phyloP scores from a whole-genome alignment of 2,113 vertebrate genomes.

The Ceuthmochares aereus region DNA sequence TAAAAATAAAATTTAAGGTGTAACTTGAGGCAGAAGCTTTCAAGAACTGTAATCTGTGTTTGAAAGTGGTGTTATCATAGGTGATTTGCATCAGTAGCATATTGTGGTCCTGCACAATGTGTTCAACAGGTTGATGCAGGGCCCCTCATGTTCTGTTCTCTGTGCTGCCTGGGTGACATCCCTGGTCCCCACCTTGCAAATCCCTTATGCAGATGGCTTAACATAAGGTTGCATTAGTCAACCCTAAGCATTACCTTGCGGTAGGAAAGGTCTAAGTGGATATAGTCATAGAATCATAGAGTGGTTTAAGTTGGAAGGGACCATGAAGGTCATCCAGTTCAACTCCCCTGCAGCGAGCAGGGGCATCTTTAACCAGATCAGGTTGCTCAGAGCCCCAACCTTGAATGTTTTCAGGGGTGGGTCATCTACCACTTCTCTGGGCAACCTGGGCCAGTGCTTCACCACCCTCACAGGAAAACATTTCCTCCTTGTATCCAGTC shows the following conservation, averaged over 20 bases:
- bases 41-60: slow-evolving; percentile 19
- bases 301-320: no score
- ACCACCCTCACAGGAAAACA: no score
- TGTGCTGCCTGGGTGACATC: background rate
- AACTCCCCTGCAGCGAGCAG: no score
- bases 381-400: no score
- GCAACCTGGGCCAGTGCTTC: no score
- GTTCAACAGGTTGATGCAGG: background rate
- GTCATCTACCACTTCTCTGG: no score
- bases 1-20: slow-evolving; percentile 12
- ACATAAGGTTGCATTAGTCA: background rate
- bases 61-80: background rate
- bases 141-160: background rate
- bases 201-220: background rate
- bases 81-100: background rate
- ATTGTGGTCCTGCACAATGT: background rate
- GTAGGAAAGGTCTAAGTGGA: background rate
- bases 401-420: no score
- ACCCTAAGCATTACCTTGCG: background rate
- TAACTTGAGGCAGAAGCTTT: slow-evolving; percentile 31
- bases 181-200: background rate
- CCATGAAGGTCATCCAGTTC: no score
- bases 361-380: no score
- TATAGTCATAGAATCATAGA: background rate
- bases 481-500: no score